Conservation (phyloP, 2,888 invertebrate species). For the Carterocephalus palaemon region DNA sequence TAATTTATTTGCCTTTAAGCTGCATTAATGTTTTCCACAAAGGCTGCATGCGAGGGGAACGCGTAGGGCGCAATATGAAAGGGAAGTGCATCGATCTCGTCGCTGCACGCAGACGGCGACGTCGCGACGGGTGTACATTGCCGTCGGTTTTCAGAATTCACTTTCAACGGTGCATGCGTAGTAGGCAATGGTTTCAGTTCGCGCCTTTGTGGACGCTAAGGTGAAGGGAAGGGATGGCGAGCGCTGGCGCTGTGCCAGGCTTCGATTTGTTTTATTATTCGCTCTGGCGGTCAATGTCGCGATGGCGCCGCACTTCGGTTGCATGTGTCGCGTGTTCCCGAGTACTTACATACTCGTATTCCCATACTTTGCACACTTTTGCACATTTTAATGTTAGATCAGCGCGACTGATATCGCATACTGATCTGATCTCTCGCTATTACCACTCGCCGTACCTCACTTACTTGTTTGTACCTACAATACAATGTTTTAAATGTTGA, state of each 20-base stretch:
- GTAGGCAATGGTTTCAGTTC: conserved; percentile 22
- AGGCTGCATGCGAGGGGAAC: conserved; percentile 23
- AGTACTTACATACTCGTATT: conserved; percentile 47
- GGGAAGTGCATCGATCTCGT: conserved; percentile 50
- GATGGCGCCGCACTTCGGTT: conserved; percentile 58
- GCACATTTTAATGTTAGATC: conserved; percentile 45
- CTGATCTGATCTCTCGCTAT: conserved; percentile 25
- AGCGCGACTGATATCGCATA: conserved; percentile 30
- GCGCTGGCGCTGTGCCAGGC: conserved; percentile 65
- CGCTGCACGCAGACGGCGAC: conserved; percentile 12
- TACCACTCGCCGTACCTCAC: neutral
- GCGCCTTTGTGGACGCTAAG: conserved; percentile 32
- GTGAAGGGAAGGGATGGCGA: conserved; percentile 63
- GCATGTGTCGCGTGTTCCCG: conserved; percentile 54
- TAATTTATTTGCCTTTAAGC: conserved; percentile 14
- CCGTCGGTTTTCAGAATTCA: conserved; percentile 20
- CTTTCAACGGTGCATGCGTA: conserved; percentile 8
- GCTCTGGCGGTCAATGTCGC: conserved; percentile 76
- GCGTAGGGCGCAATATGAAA: conserved; percentile 47
- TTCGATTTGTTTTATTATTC: conserved; percentile 75
- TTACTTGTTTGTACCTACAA: no score
- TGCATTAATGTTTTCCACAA: conserved; percentile 11
- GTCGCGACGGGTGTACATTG: conserved; percentile 25
- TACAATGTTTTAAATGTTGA: no score
- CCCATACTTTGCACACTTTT: no score